Conservation (phyloP, 2,888 invertebrate genomes). For the Rhingia rostrata region DNA sequence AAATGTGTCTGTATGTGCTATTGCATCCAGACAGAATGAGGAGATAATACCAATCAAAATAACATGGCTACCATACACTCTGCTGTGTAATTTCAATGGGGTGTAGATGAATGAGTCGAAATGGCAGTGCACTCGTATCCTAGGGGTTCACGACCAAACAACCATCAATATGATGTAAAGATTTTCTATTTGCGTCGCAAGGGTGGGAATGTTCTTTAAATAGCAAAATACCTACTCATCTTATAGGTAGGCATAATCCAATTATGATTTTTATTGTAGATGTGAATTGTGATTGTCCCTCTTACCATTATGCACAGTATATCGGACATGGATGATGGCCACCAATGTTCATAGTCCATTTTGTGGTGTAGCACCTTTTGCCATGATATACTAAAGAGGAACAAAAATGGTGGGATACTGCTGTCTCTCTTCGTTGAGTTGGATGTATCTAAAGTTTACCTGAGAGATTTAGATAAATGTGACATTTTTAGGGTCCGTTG, state of each 20-base stretch:
- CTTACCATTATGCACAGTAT: slow-evolving; percentile 15
- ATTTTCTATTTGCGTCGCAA: background rate
- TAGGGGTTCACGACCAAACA: background rate
- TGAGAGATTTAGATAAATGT: slow-evolving; percentile 8
- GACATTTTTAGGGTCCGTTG: background rate
- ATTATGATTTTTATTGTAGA: slow-evolving; percentile 51
- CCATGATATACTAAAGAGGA: background rate
- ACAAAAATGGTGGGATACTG: background rate
- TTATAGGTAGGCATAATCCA: slow-evolving; percentile 63
- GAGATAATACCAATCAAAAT: slow-evolving; percentile 38
- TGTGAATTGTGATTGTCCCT: background rate
- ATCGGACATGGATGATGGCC: slow-evolving; percentile 59
- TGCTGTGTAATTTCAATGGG: slow-evolving; percentile 41
- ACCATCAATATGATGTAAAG: background rate
- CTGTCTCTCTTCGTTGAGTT: slow-evolving; percentile 4
- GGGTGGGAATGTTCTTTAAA: slow-evolving; percentile 37
- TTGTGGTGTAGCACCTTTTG: slow-evolving; percentile 58
- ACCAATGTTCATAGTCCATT: slow-evolving; percentile 57
- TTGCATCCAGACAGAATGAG: slow-evolving; percentile 42
- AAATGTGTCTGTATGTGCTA: background rate
- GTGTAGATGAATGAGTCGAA: slow-evolving; percentile 31
- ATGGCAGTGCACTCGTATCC: background rate
- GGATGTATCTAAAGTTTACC: slow-evolving; percentile 1
- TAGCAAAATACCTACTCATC: slow-evolving; percentile 18
- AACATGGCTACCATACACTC: slow-evolving; percentile 3